These are phyloP conservation scores for Argyrosomus japonicus DNA, from an alignment of 2,113 vertebrate genomes.

Conservation along the genomic window DNA sequence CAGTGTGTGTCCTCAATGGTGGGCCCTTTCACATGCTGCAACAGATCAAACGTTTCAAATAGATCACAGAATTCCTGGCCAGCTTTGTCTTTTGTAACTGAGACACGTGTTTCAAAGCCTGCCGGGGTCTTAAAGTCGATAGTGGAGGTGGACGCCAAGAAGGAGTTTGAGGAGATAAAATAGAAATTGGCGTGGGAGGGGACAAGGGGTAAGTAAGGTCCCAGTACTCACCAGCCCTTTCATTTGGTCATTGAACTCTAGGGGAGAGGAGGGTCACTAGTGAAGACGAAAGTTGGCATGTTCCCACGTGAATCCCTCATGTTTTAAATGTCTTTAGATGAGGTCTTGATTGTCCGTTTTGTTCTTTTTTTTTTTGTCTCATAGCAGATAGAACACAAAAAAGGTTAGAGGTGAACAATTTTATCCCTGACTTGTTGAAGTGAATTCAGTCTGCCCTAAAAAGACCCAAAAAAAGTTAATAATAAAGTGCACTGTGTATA, in stretches of 20 bases:
- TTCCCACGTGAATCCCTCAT: no score
- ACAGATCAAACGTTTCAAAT: background rate
- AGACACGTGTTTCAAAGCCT: background rate
- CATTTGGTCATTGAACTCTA: no score
- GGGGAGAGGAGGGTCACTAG: no score
- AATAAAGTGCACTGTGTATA: no score
- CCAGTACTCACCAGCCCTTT: no score
- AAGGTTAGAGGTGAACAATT: background rate
- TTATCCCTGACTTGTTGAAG: background rate
- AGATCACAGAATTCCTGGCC: background rate
- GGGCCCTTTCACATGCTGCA: background rate
- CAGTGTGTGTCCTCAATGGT: background rate
- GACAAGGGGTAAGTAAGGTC: background rate
- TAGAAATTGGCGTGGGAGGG: no score
- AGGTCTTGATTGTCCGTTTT: no score
- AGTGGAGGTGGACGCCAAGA: background rate
- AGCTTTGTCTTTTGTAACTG: background rate
- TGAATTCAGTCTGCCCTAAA: no score
- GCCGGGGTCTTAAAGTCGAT: background rate
- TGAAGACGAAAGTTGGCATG: no score
- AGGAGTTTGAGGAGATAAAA: background rate
- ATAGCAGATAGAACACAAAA: background rate
- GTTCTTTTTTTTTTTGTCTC: background rate
- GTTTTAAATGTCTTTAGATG: no score
- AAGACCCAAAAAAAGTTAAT: no score